Conservation (phyloP, 2,888 invertebrate species). For the Apantesis nais region DNA sequence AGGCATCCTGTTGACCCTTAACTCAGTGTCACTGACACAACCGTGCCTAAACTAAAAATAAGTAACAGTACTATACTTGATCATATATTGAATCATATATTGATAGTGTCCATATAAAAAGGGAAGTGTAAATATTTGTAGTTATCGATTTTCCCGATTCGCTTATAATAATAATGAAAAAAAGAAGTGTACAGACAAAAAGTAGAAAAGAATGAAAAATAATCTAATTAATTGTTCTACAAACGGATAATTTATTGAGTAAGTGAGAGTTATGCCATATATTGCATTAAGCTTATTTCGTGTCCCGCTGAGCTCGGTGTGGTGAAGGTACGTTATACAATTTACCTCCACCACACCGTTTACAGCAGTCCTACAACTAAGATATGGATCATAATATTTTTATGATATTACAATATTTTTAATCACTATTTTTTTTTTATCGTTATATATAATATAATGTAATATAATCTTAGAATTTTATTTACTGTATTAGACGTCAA, state of each 20-base stretch:
- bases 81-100: neutral
- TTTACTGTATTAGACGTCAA: neutral
- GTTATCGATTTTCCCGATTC: neutral
- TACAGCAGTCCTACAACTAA: neutral
- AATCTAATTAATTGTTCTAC: conserved; percentile 30
- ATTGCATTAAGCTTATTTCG: conserved; percentile 63
- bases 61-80: neutral
- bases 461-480: neutral
- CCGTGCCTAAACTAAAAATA: neutral
- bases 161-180: neutral
- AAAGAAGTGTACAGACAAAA: conserved; percentile 35
- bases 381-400: neutral
- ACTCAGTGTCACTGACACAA: neutral
- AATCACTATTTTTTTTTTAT: neutral
- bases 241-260: conserved; percentile 57
- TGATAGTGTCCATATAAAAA: neutral
- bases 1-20: neutral
- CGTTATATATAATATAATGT: neutral
- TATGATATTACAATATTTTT: too few relatives aligned
- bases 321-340: too few relatives aligned
- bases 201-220: neutral
- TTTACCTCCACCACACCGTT: conserved; percentile 60
- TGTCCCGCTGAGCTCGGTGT: conserved; percentile 69
- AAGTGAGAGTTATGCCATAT: conserved; percentile 70
- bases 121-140: neutral